A percentile compares a stretch with the other conserved stretches of the same genome.
Evolutionary conservation across 2,113 vertebrate genomes (phyloP).

Genomic region (Mirounga angustirostris): DNA sequence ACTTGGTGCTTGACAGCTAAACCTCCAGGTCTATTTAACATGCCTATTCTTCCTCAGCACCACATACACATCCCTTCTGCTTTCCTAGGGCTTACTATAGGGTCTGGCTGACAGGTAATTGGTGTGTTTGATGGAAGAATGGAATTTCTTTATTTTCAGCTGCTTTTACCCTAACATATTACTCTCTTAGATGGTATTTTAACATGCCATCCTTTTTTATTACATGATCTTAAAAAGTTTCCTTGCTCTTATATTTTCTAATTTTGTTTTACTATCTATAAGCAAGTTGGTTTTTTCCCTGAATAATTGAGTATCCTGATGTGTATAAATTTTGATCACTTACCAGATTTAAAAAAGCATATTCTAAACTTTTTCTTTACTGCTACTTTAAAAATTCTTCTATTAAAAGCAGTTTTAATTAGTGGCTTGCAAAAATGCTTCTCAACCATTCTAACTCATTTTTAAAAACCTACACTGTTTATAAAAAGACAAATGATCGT

Average conservation of each 20-base stretch:
- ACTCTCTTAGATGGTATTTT: neutral
- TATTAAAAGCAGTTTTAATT: neutral
- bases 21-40: neutral
- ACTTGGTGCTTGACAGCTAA: neutral
- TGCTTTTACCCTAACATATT: neutral
- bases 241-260: neutral
- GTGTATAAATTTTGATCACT: neutral
- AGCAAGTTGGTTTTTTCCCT: neutral
- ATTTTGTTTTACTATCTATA: neutral
- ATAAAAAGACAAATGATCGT: neutral
- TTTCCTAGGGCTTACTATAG: neutral
- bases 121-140: neutral
- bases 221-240: neutral
- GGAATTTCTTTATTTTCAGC: neutral
- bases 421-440: neutral
- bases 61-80: neutral
- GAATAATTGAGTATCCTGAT: neutral
- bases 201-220: neutral
- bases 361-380: neutral
- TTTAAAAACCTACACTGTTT: neutral
- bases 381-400: neutral
- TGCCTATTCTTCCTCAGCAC: neutral
- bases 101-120: neutral
- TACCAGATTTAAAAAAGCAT: neutral
- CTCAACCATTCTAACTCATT: neutral